phyloP scores from a whole-genome alignment of 1,140 invertebrate species.

The Ridgeia piscesae region DNA sequence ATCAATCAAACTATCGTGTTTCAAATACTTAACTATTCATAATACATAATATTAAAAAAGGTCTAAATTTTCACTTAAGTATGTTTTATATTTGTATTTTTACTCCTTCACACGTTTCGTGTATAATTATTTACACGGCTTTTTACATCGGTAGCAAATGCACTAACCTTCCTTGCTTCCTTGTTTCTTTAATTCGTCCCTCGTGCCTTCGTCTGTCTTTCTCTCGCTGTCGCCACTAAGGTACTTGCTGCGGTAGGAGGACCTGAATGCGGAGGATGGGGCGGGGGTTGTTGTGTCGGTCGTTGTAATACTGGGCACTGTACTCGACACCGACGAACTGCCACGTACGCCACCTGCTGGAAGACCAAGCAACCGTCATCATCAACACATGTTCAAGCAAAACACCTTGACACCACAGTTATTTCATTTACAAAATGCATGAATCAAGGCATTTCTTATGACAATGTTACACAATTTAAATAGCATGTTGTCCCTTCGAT shows the following conservation, averaged over 20 bases:
- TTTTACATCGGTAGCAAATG: no score
- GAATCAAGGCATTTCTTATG: not conserved
- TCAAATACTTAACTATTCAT: not conserved
- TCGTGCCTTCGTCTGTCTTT: conserved; percentile 25
- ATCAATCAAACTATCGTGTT: not conserved
- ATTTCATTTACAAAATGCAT: no score
- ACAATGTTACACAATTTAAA: not conserved
- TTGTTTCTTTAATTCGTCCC: conserved; percentile 11
- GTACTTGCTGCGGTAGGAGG: conserved; percentile 8
- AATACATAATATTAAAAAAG: no score
- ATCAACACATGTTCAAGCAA: not conserved
- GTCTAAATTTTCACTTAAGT: no score
- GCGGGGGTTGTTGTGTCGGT: not conserved
- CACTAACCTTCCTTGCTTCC: not conserved
- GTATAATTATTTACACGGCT: no score
- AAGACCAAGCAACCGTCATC: not conserved
- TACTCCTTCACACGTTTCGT: no score
- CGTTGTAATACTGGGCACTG: not conserved
- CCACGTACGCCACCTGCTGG: not conserved
- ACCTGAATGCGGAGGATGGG: not conserved
- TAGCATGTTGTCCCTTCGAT: no score
- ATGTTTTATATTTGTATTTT: no score
- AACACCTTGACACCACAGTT: not conserved
- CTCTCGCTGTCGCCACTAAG: not conserved
- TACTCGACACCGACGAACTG: not conserved